Evolutionary conservation across 2,113 vertebrate species (phyloP).

Genomic region (Dasyprocta punctata): DNA sequence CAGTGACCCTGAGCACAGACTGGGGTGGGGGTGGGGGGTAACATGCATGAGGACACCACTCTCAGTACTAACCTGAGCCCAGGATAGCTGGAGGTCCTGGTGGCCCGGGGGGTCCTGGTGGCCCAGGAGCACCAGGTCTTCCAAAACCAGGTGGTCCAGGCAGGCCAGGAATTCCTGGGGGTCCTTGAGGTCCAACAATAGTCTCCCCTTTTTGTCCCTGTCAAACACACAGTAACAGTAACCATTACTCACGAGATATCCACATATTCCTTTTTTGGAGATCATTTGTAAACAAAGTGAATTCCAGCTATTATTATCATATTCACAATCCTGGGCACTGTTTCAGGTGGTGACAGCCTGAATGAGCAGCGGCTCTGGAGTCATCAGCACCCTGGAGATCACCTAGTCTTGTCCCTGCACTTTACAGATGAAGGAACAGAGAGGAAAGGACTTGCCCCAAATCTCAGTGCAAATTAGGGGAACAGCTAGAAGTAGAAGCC

Average conservation of each 20-base stretch:
- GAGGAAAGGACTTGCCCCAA: not conserved
- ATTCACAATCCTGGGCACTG: not conserved
- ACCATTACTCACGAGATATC: not conserved
- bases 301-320: not conserved
- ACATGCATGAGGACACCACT: not conserved
- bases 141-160: conserved; percentile 93
- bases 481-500: not conserved
- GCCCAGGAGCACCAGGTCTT: conserved; percentile 90
- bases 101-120: conserved; percentile 90
- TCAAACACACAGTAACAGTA: not conserved
- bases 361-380: not conserved
- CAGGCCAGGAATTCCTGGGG: conserved; percentile 91
- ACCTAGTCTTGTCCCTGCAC: not conserved
- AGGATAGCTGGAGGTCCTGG: conserved; percentile 84
- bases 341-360: not conserved
- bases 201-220: conserved; percentile 96
- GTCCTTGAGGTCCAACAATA: conserved; percentile 90
- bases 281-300: not conserved
- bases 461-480: not conserved
- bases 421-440: not conserved
- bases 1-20: not conserved
- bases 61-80: conserved; percentile 74
- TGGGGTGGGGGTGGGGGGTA: not conserved
- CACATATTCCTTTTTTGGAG: not conserved
- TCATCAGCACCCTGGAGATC: not conserved